Conservation (phyloP, 2,797 vertebrate species). For the Enteromius unitaeniatus region DNA sequence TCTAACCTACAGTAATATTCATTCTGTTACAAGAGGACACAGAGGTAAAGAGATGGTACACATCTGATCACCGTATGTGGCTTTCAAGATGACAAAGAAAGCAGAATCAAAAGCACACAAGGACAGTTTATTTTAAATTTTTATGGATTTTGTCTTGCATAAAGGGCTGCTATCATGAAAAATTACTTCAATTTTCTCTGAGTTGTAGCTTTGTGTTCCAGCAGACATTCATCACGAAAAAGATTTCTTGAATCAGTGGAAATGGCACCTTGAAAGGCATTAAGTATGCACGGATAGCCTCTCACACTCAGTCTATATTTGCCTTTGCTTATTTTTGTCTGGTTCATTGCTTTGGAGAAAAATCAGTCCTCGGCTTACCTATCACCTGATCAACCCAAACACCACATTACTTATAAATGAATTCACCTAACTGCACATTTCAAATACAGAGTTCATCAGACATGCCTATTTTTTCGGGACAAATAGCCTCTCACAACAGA, state of each 20-base stretch:
- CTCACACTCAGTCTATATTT: constrained; percentile 2
- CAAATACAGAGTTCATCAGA: constrained; percentile 30
- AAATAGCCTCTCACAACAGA: constrained; percentile 13
- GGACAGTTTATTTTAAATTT: constrained; percentile 31
- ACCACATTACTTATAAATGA: background rate
- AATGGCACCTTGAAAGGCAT: constrained; percentile 29
- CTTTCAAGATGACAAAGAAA: constrained; percentile 55
- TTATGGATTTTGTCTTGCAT: constrained; percentile 13
- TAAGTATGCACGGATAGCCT: constrained; percentile 10
- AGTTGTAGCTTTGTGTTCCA: constrained; percentile 19
- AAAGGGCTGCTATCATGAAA: constrained; percentile 19
- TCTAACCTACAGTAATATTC: constrained; percentile 95
- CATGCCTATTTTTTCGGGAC: constrained; percentile 6
- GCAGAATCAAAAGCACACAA: constrained; percentile 50
- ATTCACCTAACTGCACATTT: constrained; percentile 27
- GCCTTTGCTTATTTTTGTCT: constrained; percentile 12
- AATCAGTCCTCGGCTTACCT: constrained; percentile 2
- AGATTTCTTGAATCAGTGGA: constrained; percentile 20
- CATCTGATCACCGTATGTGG: constrained; percentile 71
- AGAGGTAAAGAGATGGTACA: constrained; percentile 92
- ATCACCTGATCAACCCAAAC: constrained; percentile 22
- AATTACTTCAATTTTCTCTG: constrained; percentile 25
- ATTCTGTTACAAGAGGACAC: constrained; percentile 90
- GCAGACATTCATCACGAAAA: constrained; percentile 24
- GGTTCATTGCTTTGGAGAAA: constrained; percentile 24